phyloP scores from a whole-genome alignment of 2,113 vertebrate genomes.

The Tachysurus fulvidraco region DNA sequence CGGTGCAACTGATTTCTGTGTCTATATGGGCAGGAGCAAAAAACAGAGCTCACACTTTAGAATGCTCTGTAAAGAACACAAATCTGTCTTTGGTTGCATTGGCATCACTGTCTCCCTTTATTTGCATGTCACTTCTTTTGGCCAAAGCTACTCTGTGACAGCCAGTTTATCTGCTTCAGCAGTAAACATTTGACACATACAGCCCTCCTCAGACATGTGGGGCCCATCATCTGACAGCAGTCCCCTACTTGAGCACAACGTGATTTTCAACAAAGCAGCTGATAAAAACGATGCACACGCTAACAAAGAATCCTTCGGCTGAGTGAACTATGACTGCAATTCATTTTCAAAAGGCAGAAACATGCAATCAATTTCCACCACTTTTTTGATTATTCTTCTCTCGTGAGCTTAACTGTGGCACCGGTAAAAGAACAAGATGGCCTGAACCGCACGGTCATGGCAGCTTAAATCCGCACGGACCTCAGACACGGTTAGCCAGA shows the following conservation, averaged over 20 bases:
- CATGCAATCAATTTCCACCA: not conserved
- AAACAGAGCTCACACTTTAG: conserved; percentile 31
- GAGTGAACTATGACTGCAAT: not conserved
- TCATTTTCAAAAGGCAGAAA: not conserved
- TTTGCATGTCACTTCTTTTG: conserved; percentile 71
- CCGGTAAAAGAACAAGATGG: conserved; percentile 15
- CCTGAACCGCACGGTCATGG: conserved; percentile 5
- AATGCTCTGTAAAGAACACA: conserved; percentile 38
- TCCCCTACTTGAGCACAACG: conserved; percentile 8
- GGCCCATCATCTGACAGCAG: conserved; percentile 32
- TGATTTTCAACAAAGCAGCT: conserved; percentile 11
- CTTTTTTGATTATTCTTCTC: not conserved
- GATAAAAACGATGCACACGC: not conserved
- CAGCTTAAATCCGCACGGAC: conserved; percentile 9
- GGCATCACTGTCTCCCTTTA: conserved; percentile 55
- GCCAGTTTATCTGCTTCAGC: conserved; percentile 53
- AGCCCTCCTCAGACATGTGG: conserved; percentile 50
- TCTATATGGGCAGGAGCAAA: not conserved
- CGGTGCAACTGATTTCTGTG: not conserved
- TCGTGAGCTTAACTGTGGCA: conserved; percentile 1
- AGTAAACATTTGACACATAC: conserved; percentile 58
- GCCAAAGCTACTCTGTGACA: conserved; percentile 65
- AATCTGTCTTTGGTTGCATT: conserved; percentile 51
- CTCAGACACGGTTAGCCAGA: conserved; percentile 26
- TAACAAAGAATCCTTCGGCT: not conserved